These are phyloP conservation scores for Agrenia bidenticulata DNA, from an alignment of 2,888 invertebrate species.

Conservation along the genomic window DNA sequence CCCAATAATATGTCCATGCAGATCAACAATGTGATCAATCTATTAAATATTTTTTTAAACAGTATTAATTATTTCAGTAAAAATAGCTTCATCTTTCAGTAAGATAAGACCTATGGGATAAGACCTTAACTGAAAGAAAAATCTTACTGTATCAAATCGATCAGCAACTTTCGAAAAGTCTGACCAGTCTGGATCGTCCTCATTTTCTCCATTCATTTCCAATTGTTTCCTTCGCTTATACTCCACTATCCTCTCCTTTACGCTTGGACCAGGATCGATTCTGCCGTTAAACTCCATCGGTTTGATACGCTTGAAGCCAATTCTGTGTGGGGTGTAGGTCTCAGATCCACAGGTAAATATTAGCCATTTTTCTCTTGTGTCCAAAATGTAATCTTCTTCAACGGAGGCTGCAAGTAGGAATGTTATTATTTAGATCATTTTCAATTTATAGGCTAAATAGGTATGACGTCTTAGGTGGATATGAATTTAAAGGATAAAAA, in stretches of 20 bases:
- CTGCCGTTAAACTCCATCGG: conserved; percentile 68
- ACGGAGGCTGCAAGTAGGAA: conserved; percentile 13
- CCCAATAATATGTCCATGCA: conserved; percentile 83
- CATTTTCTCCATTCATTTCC: conserved; percentile 49
- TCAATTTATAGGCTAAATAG: too few species aligned
- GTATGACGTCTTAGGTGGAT: too few species aligned
- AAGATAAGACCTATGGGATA: too few species aligned
- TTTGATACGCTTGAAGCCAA: conserved; percentile 72
- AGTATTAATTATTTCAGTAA: too few species aligned
- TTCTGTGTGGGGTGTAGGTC: conserved; percentile 82
- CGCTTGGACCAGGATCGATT: conserved; percentile 68
- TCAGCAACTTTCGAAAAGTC: conserved; percentile 39
- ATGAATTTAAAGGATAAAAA: too few species aligned
- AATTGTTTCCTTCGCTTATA: conserved; percentile 34
- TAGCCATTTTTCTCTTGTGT: conserved; percentile 64
- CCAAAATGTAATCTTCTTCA: conserved; percentile 51
- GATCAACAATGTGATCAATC: conserved; percentile 76
- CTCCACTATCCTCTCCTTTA: conserved; percentile 65
- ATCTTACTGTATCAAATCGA: conserved; percentile 44
- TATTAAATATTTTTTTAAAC: conserved; percentile 1
- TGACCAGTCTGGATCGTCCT: conserved; percentile 31
- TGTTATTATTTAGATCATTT: too few species aligned
- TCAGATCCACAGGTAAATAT: conserved; percentile 81
- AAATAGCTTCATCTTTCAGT: too few species aligned
- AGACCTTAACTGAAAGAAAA: too few species aligned